Conservation (phyloP, 2,888 invertebrate genomes). For the Dione juno region DNA sequence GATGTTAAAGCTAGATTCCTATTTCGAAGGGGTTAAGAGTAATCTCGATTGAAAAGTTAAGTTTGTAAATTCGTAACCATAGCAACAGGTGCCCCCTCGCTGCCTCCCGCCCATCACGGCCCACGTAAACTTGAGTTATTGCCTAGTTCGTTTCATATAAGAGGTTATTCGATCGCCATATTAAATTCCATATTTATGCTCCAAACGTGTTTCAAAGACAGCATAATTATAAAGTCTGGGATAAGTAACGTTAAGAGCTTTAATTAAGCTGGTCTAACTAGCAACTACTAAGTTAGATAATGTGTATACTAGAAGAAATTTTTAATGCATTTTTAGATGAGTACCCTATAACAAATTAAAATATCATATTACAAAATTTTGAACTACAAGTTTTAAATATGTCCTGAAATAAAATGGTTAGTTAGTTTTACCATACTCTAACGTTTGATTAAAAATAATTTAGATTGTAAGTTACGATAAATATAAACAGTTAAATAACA, state of each 20-base stretch:
- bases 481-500: background rate
- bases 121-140: slow-evolving; percentile 67
- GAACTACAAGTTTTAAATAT: too few relatives aligned
- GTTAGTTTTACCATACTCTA: too few relatives aligned
- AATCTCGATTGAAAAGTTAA: slow-evolving; percentile 43
- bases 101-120: slow-evolving; percentile 51
- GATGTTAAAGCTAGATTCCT: background rate
- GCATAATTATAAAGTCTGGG: slow-evolving; percentile 12
- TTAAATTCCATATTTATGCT: slow-evolving; percentile 42
- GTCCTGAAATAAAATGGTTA: too few relatives aligned
- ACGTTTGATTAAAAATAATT: too few relatives aligned
- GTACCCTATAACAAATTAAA: too few relatives aligned
- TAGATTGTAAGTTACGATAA: too few relatives aligned
- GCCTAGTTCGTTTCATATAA: slow-evolving; percentile 59
- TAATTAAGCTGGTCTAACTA: background rate
- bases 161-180: slow-evolving; percentile 51
- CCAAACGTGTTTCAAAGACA: slow-evolving; percentile 27
- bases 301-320: too few relatives aligned
- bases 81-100: slow-evolving; percentile 70
- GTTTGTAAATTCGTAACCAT: slow-evolving; percentile 58
- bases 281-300: background rate
- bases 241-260: background rate
- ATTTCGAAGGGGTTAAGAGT: slow-evolving; percentile 25
- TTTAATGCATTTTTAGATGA: too few relatives aligned
- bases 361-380: too few relatives aligned